These are phyloP conservation scores for Drosophila recens DNA, from an alignment of 2,888 invertebrate species.

Conservation along the genomic window DNA sequence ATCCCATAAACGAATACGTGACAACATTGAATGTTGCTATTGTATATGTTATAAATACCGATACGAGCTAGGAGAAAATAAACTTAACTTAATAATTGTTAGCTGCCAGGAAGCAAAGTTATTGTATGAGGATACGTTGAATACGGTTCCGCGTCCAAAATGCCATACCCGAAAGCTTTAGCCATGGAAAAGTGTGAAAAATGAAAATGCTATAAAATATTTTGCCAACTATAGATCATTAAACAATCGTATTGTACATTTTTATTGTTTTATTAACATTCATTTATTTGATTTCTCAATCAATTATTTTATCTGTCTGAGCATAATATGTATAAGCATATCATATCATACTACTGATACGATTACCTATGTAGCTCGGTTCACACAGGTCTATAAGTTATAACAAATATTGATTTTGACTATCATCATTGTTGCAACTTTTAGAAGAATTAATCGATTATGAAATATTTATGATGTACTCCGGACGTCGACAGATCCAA, in stretches of 20 bases:
- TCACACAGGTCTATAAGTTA: constrained; percentile 24
- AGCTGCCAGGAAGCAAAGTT: constrained; percentile 41
- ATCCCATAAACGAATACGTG: constrained; percentile 28
- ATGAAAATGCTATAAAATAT: constrained; percentile 9
- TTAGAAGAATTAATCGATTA: constrained; percentile 55
- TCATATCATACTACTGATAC: constrained; percentile 6
- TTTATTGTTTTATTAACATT: neutral
- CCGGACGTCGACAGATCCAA: constrained; percentile 14
- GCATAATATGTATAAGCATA: neutral
- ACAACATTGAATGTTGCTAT: constrained; percentile 66
- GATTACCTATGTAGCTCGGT: constrained; percentile 1
- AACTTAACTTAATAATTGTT: constrained; percentile 39
- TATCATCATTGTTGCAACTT: constrained; percentile 68
- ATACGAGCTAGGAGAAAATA: constrained; percentile 22
- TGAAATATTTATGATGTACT: constrained; percentile 58
- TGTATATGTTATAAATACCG: constrained; percentile 56
- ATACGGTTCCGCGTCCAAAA: constrained; percentile 21
- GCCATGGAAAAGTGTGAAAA: constrained; percentile 42
- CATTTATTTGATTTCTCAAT: neutral
- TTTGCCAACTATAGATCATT: constrained; percentile 17
- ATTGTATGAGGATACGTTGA: constrained; percentile 26
- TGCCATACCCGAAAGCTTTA: constrained; percentile 65
- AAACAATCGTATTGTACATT: constrained; percentile 22
- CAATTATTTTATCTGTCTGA: neutral
- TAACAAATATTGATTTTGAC: constrained; percentile 38